These are phyloP conservation scores for Nebria ingens DNA, from an alignment of 1,140 invertebrate genomes.

Conservation along the genomic window DNA sequence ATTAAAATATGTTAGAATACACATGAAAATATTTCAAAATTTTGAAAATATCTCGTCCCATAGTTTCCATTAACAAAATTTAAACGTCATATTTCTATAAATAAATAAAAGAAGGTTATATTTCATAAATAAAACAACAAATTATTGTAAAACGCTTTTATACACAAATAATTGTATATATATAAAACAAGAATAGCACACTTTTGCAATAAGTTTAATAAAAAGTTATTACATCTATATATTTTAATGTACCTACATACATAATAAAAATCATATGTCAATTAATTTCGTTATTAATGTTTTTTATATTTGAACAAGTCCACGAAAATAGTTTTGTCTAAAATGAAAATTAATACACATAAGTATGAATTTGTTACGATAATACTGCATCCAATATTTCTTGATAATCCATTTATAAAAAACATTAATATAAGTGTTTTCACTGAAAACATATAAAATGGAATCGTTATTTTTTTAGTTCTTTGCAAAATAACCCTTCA, in stretches of 20 bases:
- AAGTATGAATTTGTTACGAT: neutral
- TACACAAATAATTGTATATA: slow-evolving; percentile 2
- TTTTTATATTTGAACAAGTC: neutral
- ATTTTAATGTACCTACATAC: neutral
- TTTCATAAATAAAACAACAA: neutral
- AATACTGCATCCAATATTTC: neutral
- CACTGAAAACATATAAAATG: slow-evolving; percentile 1
- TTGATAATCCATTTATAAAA: neutral
- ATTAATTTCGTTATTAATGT: neutral
- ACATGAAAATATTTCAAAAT: neutral
- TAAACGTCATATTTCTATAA: too few relatives aligned
- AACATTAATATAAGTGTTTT: neutral
- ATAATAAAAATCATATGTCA: neutral
- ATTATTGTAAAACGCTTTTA: slow-evolving; percentile 5
- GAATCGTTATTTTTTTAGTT: neutral
- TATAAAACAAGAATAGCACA: slow-evolving; percentile 5
- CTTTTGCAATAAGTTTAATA: neutral
- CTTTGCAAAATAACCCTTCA: neutral
- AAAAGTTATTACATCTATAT: slow-evolving; percentile 5
- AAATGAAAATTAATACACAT: neutral
- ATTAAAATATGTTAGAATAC: too few relatives aligned
- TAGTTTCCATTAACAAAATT: too few relatives aligned
- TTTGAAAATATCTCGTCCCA: neutral
- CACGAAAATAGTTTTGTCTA: neutral
- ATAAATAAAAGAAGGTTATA: neutral